Conservation (phyloP, 1,140 invertebrate species). For the Sesamia nonagrioides region DNA sequence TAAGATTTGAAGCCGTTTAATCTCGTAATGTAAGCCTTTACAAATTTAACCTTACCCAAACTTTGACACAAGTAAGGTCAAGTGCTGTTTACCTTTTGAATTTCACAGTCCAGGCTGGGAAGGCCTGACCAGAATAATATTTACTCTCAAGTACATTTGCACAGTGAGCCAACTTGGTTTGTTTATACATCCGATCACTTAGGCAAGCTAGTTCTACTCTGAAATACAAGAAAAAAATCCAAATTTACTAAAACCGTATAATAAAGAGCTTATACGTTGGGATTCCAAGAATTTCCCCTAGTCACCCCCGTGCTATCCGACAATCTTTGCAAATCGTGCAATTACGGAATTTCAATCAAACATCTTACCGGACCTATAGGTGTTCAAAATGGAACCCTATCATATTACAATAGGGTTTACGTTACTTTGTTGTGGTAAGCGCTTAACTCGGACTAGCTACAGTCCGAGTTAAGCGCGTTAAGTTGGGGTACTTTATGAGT, state of each 20-base stretch:
- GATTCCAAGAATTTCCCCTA: slow-evolving; percentile 32
- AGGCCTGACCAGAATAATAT: slow-evolving; percentile 15
- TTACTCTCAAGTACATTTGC: slow-evolving; percentile 38
- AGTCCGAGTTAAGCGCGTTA: slow-evolving; percentile 33
- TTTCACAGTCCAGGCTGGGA: background rate
- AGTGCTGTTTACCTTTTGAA: slow-evolving; percentile 39
- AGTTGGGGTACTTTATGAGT: slow-evolving; percentile 44
- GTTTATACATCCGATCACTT: background rate
- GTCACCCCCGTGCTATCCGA: slow-evolving; percentile 26
- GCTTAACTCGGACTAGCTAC: no score
- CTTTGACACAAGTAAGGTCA: slow-evolving; percentile 43
- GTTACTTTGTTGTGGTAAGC: background rate
- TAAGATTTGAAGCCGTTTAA: slow-evolving; percentile 37
- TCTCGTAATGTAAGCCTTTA: slow-evolving; percentile 43
- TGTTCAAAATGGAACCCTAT: slow-evolving; percentile 13
- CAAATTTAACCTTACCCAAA: slow-evolving; percentile 38
- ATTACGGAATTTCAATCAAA: slow-evolving; percentile 53
- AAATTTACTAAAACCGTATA: slow-evolving; percentile 36
- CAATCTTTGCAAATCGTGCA: slow-evolving; percentile 51
- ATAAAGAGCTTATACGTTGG: slow-evolving; percentile 43
- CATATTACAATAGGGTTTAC: slow-evolving; percentile 1
- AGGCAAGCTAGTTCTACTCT: background rate
- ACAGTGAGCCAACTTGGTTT: slow-evolving; percentile 4
- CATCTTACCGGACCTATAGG: slow-evolving; percentile 5
- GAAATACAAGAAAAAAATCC: slow-evolving; percentile 29